Base-by-base conservation (phyloP, 2,888 invertebrate species). In the Plebejus melissa region DNA sequence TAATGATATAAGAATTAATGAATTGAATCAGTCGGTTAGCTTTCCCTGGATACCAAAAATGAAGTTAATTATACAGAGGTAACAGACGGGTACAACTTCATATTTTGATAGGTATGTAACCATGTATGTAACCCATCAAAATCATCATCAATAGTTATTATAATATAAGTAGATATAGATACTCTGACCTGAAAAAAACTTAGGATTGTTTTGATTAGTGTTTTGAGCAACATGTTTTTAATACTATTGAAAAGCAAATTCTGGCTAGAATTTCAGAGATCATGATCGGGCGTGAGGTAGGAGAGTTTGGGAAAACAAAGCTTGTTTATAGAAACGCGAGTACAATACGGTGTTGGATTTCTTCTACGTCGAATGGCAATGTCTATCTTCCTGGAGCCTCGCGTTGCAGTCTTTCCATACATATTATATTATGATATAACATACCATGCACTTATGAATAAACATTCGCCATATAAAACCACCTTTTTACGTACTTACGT, bases 271-370 rank as follows among this genome's bases (percentile, higher is more conserved):
- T 60, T 22, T 60, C n/a, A 22, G 58, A 4, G 11, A 32, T 2
- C 7, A 11, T 32, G 11, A 32, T 13, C 4, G 11, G 4, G 7
- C 28, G 28, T 32, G 22, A 60, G 22, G 22, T 58, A n/a, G 22
- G 58, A 9, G 38, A 38, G 22, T 41, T 41, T 70, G n/a, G 11
- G 16, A 41, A 54, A 72, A 32, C 54, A 32, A 54, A 32, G 50
- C 13, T 16, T 72, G 72, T 72, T 71, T 46, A 46, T 28, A 50
- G 72, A 72, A 83, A 86, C 81, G 80, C 36, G 46, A 57, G 72
- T 72, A 54, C 70, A 72, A 28, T 13, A 11, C 5, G 65, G 65
- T 69, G 32, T 76, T 60, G 38, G 22, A 65, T 76, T 71, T 54
- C 75, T 70, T 75, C 69, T 71, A 16, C 75, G 70, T 54, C 70